A percentile compares a stretch with the other conserved stretches of the same genome.
phyloP scores from a whole-genome alignment of 53 echinoderm and acorn worm genomes.

The Echinometra lucunter region DNA sequence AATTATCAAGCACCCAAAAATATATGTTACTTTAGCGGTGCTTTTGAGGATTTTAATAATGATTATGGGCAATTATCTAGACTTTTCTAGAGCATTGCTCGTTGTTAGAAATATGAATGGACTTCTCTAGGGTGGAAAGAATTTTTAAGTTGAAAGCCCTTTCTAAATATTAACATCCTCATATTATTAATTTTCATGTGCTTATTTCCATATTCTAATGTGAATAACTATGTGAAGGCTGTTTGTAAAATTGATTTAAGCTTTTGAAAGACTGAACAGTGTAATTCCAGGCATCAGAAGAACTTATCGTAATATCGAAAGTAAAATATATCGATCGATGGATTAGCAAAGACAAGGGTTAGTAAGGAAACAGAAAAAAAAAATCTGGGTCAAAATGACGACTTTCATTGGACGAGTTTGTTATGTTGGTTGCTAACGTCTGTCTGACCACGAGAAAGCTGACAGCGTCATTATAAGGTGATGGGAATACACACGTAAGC shows the following conservation, averaged over 20 bases:
- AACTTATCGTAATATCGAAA: neutral
- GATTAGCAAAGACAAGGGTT: neutral
- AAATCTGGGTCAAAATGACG: constrained; percentile 11
- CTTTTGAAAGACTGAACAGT: neutral
- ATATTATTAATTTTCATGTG: neutral
- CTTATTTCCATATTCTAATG: neutral
- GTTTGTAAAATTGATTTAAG: neutral
- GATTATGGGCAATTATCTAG: neutral
- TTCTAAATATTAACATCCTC: neutral
- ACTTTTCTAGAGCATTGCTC: neutral
- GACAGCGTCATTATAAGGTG: neutral
- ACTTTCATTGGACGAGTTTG: neutral
- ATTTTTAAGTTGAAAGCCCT: neutral
- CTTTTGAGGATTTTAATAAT: neutral
- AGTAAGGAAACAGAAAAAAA: neutral
- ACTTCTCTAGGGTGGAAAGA: neutral
- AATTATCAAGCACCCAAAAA: neutral
- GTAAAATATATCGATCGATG: neutral
- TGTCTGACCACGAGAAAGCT: neutral
- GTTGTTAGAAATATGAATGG: neutral
- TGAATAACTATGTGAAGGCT: neutral
- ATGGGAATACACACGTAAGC: neutral
- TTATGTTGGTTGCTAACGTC: constrained; percentile 18
- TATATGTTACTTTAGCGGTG: neutral
- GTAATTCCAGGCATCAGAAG: neutral